Conservation (phyloP, 2,888 invertebrate species). For the Atethmia centrago region DNA sequence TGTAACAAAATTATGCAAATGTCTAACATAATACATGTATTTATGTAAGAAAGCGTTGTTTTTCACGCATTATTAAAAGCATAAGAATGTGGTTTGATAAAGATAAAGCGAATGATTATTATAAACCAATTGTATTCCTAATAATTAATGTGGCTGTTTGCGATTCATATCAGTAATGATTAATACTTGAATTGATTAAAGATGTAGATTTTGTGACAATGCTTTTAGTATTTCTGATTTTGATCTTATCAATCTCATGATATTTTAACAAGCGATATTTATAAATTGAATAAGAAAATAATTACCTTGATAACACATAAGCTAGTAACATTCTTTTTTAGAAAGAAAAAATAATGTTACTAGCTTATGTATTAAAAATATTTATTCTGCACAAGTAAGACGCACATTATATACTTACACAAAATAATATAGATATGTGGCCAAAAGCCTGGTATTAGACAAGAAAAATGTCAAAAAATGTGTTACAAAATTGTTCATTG, state of each 20-base stretch:
- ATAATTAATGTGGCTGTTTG: constrained; percentile 19
- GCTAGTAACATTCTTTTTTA: too few relatives aligned
- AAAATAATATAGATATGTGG: neutral
- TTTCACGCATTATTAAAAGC: constrained; percentile 43
- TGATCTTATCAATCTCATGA: neutral
- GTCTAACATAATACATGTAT: constrained; percentile 39
- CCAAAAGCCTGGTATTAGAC: neutral
- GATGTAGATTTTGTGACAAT: constrained; percentile 25
- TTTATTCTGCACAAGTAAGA: too few relatives aligned
- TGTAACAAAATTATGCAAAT: constrained; percentile 51
- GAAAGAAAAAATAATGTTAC: too few relatives aligned
- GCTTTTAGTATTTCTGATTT: constrained; percentile 6
- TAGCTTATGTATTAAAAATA: too few relatives aligned
- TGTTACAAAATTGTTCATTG: neutral
- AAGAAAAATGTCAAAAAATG: neutral
- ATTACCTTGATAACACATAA: too few relatives aligned
- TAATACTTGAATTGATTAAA: constrained; percentile 23
- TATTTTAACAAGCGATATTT: neutral
- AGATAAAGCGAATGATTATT: constrained; percentile 18
- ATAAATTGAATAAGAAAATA: neutral
- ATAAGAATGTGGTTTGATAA: constrained; percentile 21
- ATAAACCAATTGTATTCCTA: constrained; percentile 20
- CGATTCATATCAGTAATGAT: constrained; percentile 42
- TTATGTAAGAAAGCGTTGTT: constrained; percentile 39
- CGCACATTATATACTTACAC: neutral